Base-by-base conservation (phyloP, 2,797 vertebrate genomes). In the Schizopygopsis pylzovi region DNA sequence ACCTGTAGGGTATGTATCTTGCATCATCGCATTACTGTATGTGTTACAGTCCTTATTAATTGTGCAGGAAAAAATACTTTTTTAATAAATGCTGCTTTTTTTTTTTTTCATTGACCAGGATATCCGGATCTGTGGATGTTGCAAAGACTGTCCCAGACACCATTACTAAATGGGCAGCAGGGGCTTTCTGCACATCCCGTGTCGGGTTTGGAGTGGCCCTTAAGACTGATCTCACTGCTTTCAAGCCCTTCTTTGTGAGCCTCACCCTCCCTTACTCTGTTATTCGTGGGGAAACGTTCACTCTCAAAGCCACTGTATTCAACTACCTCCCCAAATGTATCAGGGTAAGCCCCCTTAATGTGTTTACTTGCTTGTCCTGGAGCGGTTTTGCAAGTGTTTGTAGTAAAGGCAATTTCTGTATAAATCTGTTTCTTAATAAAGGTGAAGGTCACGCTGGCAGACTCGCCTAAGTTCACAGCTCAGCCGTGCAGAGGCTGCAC, bases 181-280 rank as follows among this genome's bases (percentile, higher is more conserved):
- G 93, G 65, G 96, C 96, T 1, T 97, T 97, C 93, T 98, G 97
- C 2, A 91, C 93, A 6, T 92, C 92, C 1, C 90, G 93, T 0
- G 83, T 84, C 6, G 97, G 97, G 70, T 94, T 98, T 9, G 97
- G 97, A 0, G 89, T 99, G 76, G 93, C 98, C 0, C 91, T 91
- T 0, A 89, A 91, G 28, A 78, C 82, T 0, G 90, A 89, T 12
- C 89, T 98, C 82, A 94, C n/a, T 0, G 94, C 91, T 87, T 97
- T 97, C 95, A 95, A 97, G 93, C 96, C 97, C 0, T 97, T 98
- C 93, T 98, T 98, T 4, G 91, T 97, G 41, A 95, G 96, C 4
- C 94, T 97, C 79, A 96, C 94, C 0, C 6, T 97, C 89, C 97
- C 97, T 15, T 97, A 97, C 92, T 97, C 97, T 0, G 95, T 98